phyloP scores from a whole-genome alignment of 2,797 vertebrate species.

The Pempheris klunzingeri region DNA sequence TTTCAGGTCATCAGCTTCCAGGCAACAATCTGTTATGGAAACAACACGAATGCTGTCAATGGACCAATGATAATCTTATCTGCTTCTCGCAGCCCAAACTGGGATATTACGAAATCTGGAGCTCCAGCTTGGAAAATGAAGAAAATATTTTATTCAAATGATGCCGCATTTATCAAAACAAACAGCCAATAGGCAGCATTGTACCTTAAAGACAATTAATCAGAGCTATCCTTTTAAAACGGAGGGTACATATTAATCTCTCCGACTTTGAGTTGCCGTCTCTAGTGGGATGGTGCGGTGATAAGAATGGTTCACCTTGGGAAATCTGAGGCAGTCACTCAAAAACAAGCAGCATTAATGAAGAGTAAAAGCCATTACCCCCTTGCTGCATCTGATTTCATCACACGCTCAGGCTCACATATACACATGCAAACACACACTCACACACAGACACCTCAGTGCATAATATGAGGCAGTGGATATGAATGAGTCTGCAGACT shows the following conservation, averaged over 20 bases:
- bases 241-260: constrained; percentile 82
- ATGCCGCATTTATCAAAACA: constrained; percentile 78
- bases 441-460: constrained; percentile 36
- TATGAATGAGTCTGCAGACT: constrained; percentile 78
- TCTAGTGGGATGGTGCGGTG: constrained; percentile 66
- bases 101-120: constrained; percentile 57
- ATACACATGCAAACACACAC: constrained; percentile 44
- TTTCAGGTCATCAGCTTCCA: constrained; percentile 85
- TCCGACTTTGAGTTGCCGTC: constrained; percentile 73
- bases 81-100: constrained; percentile 73
- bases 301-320: constrained; percentile 83
- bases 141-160: constrained; percentile 82
- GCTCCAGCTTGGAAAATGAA: constrained; percentile 69
- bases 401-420: constrained; percentile 60
- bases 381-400: constrained; percentile 78
- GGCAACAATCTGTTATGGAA: constrained; percentile 83
- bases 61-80: constrained; percentile 82
- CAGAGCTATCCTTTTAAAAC: constrained; percentile 82
- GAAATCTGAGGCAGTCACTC: constrained; percentile 84
- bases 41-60: constrained; percentile 82
- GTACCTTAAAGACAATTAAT: constrained; percentile 86
- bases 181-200: constrained; percentile 81
- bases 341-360: constrained; percentile 86
- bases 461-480: constrained; percentile 70
- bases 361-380: constrained; percentile 85